Percentiles rank a stretch among this genome's conserved stretches.
phyloP scores from a whole-genome alignment of 2,888 invertebrate species.

The Epinotia nisella region DNA sequence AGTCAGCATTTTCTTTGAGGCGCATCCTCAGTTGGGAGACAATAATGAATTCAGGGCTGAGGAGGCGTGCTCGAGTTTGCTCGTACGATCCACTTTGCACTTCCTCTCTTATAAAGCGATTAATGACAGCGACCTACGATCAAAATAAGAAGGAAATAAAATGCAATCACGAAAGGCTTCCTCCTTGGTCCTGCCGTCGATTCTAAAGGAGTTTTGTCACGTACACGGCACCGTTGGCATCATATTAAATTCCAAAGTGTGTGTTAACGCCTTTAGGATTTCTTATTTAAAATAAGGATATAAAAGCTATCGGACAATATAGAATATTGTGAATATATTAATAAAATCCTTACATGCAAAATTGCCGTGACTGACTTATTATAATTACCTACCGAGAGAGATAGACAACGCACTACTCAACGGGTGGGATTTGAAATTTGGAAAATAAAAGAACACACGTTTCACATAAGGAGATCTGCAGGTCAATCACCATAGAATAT shows the following conservation, averaged over 20 bases:
- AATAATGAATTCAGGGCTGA: conserved; percentile 79
- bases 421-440: not conserved
- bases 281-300: conserved; percentile 36
- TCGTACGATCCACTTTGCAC: conserved; percentile 77
- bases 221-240: conserved; percentile 41
- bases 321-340: not conserved
- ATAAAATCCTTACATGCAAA: conserved; percentile 47
- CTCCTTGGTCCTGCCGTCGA: conserved; percentile 43
- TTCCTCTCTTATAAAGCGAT: conserved; percentile 78
- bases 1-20: conserved; percentile 82
- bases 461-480: not conserved
- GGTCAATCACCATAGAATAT: too few relatives aligned
- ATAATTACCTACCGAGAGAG: not conserved
- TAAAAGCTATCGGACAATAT: not conserved
- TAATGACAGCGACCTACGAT: conserved; percentile 75
- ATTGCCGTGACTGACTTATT: not conserved
- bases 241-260: conserved; percentile 50
- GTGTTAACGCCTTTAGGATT: conserved; percentile 47
- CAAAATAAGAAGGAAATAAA: conserved; percentile 72
- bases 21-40: conserved; percentile 74
- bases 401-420: not conserved
- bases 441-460: not conserved
- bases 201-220: conserved; percentile 47
- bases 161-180: conserved; percentile 63
- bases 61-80: conserved; percentile 65